Base-by-base conservation (phyloP, 2,797 vertebrate species). In the Eleutherodactylus coqui region DNA sequence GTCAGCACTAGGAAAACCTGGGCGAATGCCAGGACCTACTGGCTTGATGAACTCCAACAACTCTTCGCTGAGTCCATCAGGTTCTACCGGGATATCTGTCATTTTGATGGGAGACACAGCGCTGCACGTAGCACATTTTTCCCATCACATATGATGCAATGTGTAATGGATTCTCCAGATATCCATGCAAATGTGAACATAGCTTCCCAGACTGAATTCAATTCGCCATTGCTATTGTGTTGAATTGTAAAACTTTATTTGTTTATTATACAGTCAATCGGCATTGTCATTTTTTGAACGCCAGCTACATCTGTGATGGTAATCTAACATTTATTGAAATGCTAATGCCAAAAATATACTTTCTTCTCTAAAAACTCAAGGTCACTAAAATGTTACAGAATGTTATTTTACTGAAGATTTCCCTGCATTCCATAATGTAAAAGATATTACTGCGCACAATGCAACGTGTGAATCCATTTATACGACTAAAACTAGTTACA, bases 391-490 rank as follows among this genome's bases (percentile, higher is more conserved):
- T 38, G 64, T 81, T 69, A 27, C 47, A n/a, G 47, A 69, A 36
- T 70, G 79, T 70, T 70, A 82, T 82, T 70, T 53, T 70, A 82
- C 64, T n/a, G 45, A 51, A 69, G 43, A 53, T 69, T 70, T 27
- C 79, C 70, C 62, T 38, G 70, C 62, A 70, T 82, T 70, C 45
- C 64, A 70, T 70, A 70, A 47, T 53, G 64, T 70, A 82, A 70
- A 70, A 34, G 32, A 34, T 70, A 67, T 82, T 82, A 51, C 49
- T 47, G 45, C 10, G 45, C n/a, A 70, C 64, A 70, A 69, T 36
- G n/a, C 16, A 36, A 82, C 21, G 29, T 51, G 47, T 36, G 79
- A 38, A 82, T 69, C 32, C 64, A 81, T 70, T 70, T 70, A 51
- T 82, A 82, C 17, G 32, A 4, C n/a, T 47, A 13, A 38, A 70